Evolutionary conservation across 2,888 invertebrate species (phyloP), one percentile per base, ranked within the genome.

Genomic region (Nymphalis c-album): DNA sequence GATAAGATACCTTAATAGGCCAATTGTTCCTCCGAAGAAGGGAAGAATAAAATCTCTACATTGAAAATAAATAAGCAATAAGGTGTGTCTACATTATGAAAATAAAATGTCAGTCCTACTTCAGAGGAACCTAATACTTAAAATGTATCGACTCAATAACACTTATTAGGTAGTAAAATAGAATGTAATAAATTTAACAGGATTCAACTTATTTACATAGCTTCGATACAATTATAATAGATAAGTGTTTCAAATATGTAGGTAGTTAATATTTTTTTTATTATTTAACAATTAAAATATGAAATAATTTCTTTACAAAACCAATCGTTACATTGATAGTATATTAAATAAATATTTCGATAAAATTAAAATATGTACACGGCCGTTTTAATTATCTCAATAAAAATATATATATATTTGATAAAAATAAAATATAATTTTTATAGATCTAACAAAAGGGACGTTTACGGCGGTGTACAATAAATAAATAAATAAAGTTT

Each of bases 141-240:
- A 89, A 85, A 84, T 85, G 86, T 90, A 89, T 89, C 83, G 87
- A 88, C 85, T 87, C 82, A 84, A 85, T 88, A 91, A 91, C 91
- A 91, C 91, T 91, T 91, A 90, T 78, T 82, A 76, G 80, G 85
- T 90, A 91, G 82, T 91, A 90, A 91, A 91, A 91, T 91, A 91
- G 91, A 91, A 91, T 91, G 91, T 91, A 86, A 88, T 88, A 90
- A 88, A 83, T 90, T 90, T 91, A 91, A 91, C 91, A 91, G 89
- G 90, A 85, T 88, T 82, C 82, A 91, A 90, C 89, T 90, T 91
- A 91, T 91, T 88, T 91, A 91, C 90, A 91, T 83, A 85, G 85
- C 77, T 74, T 80, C 75, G 48, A 72, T 67, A 75, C 68, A 73
- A 65, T 31, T 55, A 67, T 70, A 67, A 61, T 69, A 63, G 64